Evolutionary conservation across 2,797 vertebrate genomes (phyloP), one percentile per base, ranked within the genome.

Genomic region (Pampus argenteus): DNA sequence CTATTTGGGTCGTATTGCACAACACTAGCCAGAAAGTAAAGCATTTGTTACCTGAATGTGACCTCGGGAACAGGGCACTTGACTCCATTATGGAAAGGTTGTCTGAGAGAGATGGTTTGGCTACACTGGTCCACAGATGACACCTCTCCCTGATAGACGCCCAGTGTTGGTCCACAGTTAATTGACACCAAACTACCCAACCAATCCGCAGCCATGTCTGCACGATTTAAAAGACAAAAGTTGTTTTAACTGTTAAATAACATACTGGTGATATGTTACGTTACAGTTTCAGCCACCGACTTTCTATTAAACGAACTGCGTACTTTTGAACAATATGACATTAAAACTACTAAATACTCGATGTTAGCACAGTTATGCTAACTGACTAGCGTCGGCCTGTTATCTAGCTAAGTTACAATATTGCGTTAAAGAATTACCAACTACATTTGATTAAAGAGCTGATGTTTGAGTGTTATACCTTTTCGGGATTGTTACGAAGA

Each of bases 11-110:
- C n/a, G n/a, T n/a, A n/a, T n/a, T n/a, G n/a, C n/a, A n/a, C n/a
- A n/a, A n/a, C n/a, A n/a, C n/a, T n/a, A 47, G 4, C 0, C 7
- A 48, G 1, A 0, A 7, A 14, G 13, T 0, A 31, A 59, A 48
- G 1, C 13, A 14, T 23, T 28, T 0, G 9, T 9, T 85, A 99
- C 98, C 98, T 97, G 94, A 99, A 99, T n/a, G 98, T 99, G 90
- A 99, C 97, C 85, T 99, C 98, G 8, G 97, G 97, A 69, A 99
- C 97, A 0, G 98, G 95, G 66, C 98, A 99, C 81, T 97, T 99
- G 67, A 98, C 92, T 20, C 98, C 98, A 82, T 99, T 99, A 69
- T 99, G 97, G 83, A 99, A 99, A 59, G 98, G 98, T 36, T 97
- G 95, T 0, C 93, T 96, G 56, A 99, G 94, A 47, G 98, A 97